Percentiles rank a stretch among this genome's conserved stretches.
Conservation (phyloP, 2,888 invertebrate species). For the Sinhomidia bicolor region DNA sequence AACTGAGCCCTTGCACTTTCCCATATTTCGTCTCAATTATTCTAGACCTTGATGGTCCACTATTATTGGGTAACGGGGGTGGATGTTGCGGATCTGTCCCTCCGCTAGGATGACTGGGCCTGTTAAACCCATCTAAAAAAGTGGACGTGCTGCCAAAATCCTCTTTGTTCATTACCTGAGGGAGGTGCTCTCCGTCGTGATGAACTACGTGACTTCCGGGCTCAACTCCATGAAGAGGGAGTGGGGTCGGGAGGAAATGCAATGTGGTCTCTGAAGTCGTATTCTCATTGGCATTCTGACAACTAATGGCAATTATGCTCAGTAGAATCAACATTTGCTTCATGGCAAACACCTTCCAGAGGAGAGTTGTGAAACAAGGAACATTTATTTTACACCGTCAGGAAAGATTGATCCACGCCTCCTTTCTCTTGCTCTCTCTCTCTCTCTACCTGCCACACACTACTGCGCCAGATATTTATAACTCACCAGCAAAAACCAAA, state of each 20-base stretch:
- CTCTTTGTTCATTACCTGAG: conserved; percentile 67
- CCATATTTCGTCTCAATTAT: conserved; percentile 91
- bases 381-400: conserved; percentile 73
- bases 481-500: too few species aligned
- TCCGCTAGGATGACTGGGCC: conserved; percentile 52
- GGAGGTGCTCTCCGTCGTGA: conserved; percentile 70
- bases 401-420: conserved; percentile 67
- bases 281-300: conserved; percentile 78
- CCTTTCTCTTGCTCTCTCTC: conserved; percentile 12
- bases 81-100: conserved; percentile 66
- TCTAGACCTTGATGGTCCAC: conserved; percentile 87
- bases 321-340: conserved; percentile 78
- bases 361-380: conserved; percentile 68
- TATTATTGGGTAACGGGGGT: conserved; percentile 48
- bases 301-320: conserved; percentile 79
- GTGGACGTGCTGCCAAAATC: conserved; percentile 68
- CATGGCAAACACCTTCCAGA: conserved; percentile 76
- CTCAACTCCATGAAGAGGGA: conserved; percentile 67
- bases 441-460: conserved; percentile 23
- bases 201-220: conserved; percentile 72
- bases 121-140: conserved; percentile 66
- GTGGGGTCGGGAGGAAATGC: conserved; percentile 76
- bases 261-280: conserved; percentile 74
- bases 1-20: conserved; percentile 77
- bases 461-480: conserved; percentile 39